A percentile compares a stretch with the other conserved stretches of the same genome.
Conservation (phyloP, 2,888 invertebrate genomes). For the Allacma fusca region DNA sequence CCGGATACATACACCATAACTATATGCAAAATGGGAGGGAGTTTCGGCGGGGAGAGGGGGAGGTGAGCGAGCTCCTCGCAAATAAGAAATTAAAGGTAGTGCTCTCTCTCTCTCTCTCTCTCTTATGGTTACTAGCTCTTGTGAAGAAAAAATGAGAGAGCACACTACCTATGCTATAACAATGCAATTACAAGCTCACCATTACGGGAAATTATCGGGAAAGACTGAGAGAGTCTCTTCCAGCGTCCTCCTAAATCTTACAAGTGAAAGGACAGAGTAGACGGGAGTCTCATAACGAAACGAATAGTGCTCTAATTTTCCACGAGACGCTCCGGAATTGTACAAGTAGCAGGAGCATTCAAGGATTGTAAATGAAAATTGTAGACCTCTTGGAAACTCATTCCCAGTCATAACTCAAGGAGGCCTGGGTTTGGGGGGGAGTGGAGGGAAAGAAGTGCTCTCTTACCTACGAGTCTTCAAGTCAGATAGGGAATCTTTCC, state of each 20-base stretch:
- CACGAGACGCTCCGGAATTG: not conserved
- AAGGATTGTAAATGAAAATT: constrained; percentile 19
- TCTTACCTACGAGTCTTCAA: not conserved
- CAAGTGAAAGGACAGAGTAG: constrained; percentile 11
- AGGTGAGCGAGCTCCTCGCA: too few species aligned
- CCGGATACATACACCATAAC: too few species aligned
- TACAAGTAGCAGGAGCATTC: not conserved
- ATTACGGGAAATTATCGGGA: not conserved
- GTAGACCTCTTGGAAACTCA: not conserved
- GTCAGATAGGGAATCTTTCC: constrained; percentile 30
- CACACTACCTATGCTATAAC: not conserved
- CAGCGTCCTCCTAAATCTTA: constrained; percentile 34
- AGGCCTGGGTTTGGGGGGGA: not conserved
- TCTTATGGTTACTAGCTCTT: not conserved
- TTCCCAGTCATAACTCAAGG: constrained; percentile 15
- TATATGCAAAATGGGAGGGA: too few species aligned
- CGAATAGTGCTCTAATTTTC: not conserved
- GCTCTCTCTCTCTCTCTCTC: too few species aligned
- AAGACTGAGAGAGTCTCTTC: constrained; percentile 11
- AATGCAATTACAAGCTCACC: not conserved
- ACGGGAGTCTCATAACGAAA: not conserved
- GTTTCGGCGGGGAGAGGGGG: too few species aligned
- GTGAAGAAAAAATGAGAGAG: not conserved
- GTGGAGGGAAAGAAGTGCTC: not conserved
- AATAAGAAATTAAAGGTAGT: too few species aligned